Base-by-base conservation (phyloP, 2,113 vertebrate genomes). In the Tetraodon nigroviridis region DNA sequence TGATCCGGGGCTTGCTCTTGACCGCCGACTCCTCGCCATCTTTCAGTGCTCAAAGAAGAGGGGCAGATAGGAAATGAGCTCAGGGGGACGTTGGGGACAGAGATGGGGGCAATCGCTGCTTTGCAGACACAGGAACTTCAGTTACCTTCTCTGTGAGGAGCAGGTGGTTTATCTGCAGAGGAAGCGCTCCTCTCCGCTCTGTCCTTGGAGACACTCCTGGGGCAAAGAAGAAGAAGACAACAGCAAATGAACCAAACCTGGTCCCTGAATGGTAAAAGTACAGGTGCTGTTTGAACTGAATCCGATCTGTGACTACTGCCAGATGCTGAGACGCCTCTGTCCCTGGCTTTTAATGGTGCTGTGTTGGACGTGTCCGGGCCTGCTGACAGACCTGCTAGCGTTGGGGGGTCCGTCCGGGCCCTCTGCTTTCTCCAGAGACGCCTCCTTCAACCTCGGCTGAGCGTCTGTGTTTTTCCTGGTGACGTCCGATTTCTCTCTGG, bases 61-160 rank as follows among this genome's bases (percentile, higher is more conserved):
- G 14, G n/a, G 13, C 44, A 46, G 15, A n/a, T 17, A 17, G 15
- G n/a, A 46, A n/a, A 16, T 46, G 15, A 13, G 14, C 44, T 46
- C n/a, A 46, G n/a, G 5, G 44, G n/a, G 16, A 3, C 6, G 44
- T 7, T 17, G 1, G n/a, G n/a, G 44, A 16, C 44, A 46, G n/a
- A 17, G n/a, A 2, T 45, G 7, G 1, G 71, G 67, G 75, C 37
- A 68, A 61, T 54, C 16, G 18, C 69, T 66, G 64, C 37, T 29
- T 65, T 55, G 45, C 58, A 42, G 18, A 20, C 19, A 29, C 20
- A n/a, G 15, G 45, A 50, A 51, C 59, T 58, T 20, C 61, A 80
- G 76, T 87, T 70, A 88, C 87, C 83, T 62, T 89, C 87, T 81
- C 64, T 85, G 70, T 77, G 76, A 73, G 77, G n/a, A 49, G 79